Base-by-base conservation (phyloP, 30 jellyfish, hydroid and myxozoan genomes). In the Morbakka virulenta region DNA sequence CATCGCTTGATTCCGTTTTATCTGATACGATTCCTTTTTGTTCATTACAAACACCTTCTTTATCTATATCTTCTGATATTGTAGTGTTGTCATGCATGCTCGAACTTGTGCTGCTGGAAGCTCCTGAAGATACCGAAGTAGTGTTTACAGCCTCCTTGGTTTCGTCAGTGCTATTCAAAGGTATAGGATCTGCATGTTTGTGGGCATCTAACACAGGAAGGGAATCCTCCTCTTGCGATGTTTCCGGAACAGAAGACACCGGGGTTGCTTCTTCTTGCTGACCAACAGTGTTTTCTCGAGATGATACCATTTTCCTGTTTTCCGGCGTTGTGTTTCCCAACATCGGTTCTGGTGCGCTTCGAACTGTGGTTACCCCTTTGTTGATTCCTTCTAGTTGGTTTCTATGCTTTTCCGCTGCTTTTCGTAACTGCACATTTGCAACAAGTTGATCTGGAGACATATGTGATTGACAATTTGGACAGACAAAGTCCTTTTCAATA, bases 401-500 rank as follows among this genome's bases (percentile, higher is more conserved):
- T 32, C 64, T 82, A 35, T 50, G 71, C 25, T 82, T 82, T 64
- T 82, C 94, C 14, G 71, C 94, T 20, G 94, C 95, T 41, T 66
- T 85, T 29, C 99, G 85, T 51, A 94, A 81, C 3, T 94, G 83
- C 83, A 81, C 87, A 89, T 94, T 94, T 4, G 97, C 95, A 61
- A 94, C 82, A 35, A 94, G 94, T 64, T 94, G 80, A 73, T 94
- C 99, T 2, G 99, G 99, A 20, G 97, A 87, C 1, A 96, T 82
- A 27, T 80, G 78, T 35, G 74, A 77, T 61, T 87, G 79, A 77
- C 99, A 95, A 0, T 94, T 85, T 2, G 79, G 94, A 35, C 99
- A 94, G 62, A 71, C 65, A 67, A 94, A 85, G 65, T 88, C 99
- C 63, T 94, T 69, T 34, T 94, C 99, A 41, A 94, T 70, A 67